These are phyloP conservation scores for Prosopocoilus inquinatus DNA, from an alignment of 2,888 invertebrate genomes.

Conservation along the genomic window DNA sequence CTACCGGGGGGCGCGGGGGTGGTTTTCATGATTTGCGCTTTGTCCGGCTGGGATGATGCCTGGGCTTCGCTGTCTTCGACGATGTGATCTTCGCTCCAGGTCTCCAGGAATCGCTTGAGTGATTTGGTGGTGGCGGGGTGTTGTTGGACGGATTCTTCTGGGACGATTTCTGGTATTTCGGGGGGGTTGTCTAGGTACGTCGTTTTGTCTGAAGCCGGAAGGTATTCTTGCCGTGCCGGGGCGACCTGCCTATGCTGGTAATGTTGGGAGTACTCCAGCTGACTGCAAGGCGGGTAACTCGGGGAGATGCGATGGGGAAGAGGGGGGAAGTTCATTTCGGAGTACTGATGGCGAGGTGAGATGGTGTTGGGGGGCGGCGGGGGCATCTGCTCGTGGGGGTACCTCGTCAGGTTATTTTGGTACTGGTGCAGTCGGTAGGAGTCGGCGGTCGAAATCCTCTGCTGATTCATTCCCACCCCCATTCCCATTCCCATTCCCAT, in stretches of 20 bases:
- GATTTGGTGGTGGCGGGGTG: constrained; percentile 33
- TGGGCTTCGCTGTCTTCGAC: constrained; percentile 27
- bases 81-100: constrained; percentile 45
- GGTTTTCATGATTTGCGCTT: constrained; percentile 6
- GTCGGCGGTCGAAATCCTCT: constrained; percentile 9
- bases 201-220: constrained; percentile 13
- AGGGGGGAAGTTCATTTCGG: constrained; percentile 37
- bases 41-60: constrained; percentile 1
- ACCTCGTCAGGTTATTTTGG: constrained; percentile 16
- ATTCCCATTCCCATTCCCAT: no score
- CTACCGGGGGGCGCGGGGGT: background rate
- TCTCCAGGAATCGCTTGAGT: constrained; percentile 45
- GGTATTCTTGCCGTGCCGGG: constrained; percentile 23
- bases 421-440: constrained; percentile 15
- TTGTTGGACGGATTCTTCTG: constrained; percentile 33
- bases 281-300: constrained; percentile 31
- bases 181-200: constrained; percentile 20
- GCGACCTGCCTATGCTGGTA: constrained; percentile 32
- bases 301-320: constrained; percentile 37
- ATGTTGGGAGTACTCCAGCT: constrained; percentile 35
- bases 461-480: constrained; percentile 21
- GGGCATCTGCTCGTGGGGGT: constrained; percentile 27
- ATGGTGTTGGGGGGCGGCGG: constrained; percentile 32
- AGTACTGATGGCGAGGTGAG: constrained; percentile 38
- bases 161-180: constrained; percentile 28